phyloP scores from a whole-genome alignment of 2,113 vertebrate genomes.

The Peromyscus californicus region DNA sequence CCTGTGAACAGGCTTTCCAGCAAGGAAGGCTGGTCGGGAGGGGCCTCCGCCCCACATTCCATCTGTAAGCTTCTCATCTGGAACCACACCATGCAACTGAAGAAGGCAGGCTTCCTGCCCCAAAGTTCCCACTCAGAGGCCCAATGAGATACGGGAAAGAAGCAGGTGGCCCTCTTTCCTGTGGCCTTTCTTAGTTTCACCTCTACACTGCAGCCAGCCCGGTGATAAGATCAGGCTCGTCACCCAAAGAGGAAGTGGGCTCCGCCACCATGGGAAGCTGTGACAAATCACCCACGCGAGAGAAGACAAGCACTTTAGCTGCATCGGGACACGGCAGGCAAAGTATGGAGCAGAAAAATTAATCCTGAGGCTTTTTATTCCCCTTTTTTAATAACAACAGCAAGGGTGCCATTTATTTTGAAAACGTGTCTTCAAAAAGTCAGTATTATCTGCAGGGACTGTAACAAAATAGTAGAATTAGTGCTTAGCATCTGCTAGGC shows the following conservation, averaged over 20 bases:
- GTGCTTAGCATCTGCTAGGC: neutral
- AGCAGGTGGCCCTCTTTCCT: neutral
- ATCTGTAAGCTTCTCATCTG: neutral
- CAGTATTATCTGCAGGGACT: neutral
- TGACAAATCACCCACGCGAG: neutral
- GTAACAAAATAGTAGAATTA: neutral
- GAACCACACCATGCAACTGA: neutral
- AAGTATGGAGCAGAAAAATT: neutral
- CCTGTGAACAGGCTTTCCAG: neutral
- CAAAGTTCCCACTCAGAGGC: neutral
- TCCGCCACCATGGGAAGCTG: fast-evolving
- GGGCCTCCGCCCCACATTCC: fast-evolving
- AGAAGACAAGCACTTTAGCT: neutral
- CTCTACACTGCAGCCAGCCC: fast-evolving
- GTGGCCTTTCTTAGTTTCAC: neutral
- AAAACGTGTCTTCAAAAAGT: neutral
- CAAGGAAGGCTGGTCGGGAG: fast-evolving
- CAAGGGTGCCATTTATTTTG: neutral
- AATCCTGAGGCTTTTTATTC: neutral
- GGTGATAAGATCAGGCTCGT: neutral
- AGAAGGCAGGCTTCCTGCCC: neutral
- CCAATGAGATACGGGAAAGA: neutral
- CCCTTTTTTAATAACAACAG: neutral
- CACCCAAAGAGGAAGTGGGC: neutral
- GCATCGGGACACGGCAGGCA: fast-evolving